A percentile compares a stretch with the other conserved stretches of the same genome.
These are phyloP conservation scores for Cordilura impudica DNA, from an alignment of 2,888 invertebrate genomes.

Conservation along the genomic window DNA sequence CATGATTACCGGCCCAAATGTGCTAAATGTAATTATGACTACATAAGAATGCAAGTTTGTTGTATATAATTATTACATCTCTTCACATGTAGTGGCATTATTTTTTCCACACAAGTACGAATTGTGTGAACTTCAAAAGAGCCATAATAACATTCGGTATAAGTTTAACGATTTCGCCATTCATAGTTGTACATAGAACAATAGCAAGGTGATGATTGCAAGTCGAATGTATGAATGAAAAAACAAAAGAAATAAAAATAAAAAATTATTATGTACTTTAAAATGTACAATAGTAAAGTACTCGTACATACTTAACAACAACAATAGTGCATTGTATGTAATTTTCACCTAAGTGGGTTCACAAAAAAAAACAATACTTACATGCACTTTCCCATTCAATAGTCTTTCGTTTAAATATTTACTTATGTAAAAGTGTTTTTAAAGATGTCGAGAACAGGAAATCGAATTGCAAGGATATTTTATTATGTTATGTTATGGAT, in stretches of 20 bases:
- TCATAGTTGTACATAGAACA: not conserved
- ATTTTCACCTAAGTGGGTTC: not conserved
- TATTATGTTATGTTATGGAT: too few species aligned
- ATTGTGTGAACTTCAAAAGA: not conserved
- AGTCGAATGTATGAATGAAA: not conserved
- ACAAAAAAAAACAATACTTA: not conserved
- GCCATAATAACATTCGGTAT: not conserved
- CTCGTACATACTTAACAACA: not conserved
- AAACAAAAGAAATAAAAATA: not conserved
- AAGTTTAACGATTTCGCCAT: not conserved
- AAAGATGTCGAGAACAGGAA: too few species aligned
- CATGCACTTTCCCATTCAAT: not conserved
- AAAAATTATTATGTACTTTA: not conserved
- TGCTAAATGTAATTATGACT: not conserved
- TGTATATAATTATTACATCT: not conserved
- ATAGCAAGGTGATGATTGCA: not conserved
- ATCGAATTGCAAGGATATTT: too few species aligned
- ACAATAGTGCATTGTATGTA: not conserved
- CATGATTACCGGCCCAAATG: too few species aligned
- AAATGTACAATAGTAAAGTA: slow-evolving; percentile 2
- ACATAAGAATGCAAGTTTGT: not conserved
- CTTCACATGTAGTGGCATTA: not conserved
- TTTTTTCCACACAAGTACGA: not conserved
- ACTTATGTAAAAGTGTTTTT: too few species aligned
- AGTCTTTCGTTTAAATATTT: not conserved